Evolutionary conservation across 2,797 vertebrate genomes (phyloP).

Genomic region (Acanthopagrus latus): DNA sequence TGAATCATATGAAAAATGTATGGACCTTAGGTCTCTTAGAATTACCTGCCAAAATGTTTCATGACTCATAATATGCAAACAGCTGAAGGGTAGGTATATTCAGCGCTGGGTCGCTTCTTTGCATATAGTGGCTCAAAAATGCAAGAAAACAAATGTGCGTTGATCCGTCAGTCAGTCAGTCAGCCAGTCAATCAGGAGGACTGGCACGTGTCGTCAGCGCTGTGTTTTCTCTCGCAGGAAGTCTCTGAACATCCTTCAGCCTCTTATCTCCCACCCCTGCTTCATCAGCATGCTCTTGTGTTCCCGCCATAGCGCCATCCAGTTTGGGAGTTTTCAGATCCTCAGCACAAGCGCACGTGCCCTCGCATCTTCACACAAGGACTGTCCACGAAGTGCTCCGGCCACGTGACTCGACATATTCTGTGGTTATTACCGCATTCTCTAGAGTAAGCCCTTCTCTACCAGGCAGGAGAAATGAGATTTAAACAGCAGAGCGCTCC

Average conservation of each 20-base stretch:
- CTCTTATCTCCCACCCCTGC: neutral
- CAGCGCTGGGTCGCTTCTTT: slow-evolving; percentile 45
- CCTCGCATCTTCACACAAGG: slow-evolving; percentile 36
- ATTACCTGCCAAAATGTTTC: slow-evolving; percentile 86
- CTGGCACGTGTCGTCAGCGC: neutral
- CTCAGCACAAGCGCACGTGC: slow-evolving; percentile 13
- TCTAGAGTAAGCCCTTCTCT: slow-evolving; percentile 37
- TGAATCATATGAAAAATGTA: slow-evolving; percentile 84
- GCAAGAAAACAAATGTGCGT: slow-evolving; percentile 55
- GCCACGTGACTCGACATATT: slow-evolving; percentile 51
- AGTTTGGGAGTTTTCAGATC: slow-evolving; percentile 2
- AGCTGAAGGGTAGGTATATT: slow-evolving; percentile 69
- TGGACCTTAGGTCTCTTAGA: slow-evolving; percentile 78
- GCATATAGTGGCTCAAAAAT: slow-evolving; percentile 60
- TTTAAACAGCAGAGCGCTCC: slow-evolving; percentile 66
- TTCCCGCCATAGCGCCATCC: neutral
- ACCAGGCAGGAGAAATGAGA: slow-evolving; percentile 56
- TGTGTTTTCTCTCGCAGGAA: slow-evolving; percentile 3
- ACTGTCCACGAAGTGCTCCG: slow-evolving; percentile 26
- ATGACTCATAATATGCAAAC: slow-evolving; percentile 82
- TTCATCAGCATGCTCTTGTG: slow-evolving; percentile 21
- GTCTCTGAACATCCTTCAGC: neutral
- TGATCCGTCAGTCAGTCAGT: slow-evolving; percentile 8
- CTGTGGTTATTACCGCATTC: slow-evolving; percentile 52
- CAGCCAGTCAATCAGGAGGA: slow-evolving; percentile 30